Base-by-base conservation (phyloP, 1,140 invertebrate genomes). In the Bilobella aurantiaca region DNA sequence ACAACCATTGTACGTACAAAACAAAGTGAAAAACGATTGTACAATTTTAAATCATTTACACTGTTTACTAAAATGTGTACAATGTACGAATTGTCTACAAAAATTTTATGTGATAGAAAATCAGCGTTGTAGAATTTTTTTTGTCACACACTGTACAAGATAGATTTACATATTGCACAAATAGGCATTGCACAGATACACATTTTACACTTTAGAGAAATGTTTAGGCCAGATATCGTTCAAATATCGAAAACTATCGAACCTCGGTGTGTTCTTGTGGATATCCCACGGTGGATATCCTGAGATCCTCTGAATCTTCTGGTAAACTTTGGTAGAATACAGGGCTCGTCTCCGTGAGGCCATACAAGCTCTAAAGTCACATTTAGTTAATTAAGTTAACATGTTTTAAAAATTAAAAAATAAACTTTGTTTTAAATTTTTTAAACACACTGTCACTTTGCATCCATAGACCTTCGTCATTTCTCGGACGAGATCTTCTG, bases 211-310 rank as follows among this genome's bases (percentile, higher is more conserved):
- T 56, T 56, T 16, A 23, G 49, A 12, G 8, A 27, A 12, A 56
- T 12, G 12, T 56, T 56, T 16, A 56, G 23, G 5, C 49, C 12
- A 16, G 49, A 8, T 42, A 12, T 42, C 37, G 37, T n/a, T n/a
- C n/a, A n/a, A n/a, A 42, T 42, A 42, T 42, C 8, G n/a, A 42
- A 21, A 23, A 12, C 21, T 57, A 59, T 59, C 27, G 32, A 37
- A 64, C 49, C 34, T 64, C 63, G 1, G 30, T 49, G 28, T 68
- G 62, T 23, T 64, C 62, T 3, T 3, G 1, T 14, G 62, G 53
- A 56, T 66, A 66, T 3, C 68, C 66, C 29, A 68, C 66, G 2
- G 66, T 64, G 25, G 57, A 21, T 1, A 27, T 5, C 2, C 57
- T 32, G 23, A 42, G 37, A 56, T 60, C 23, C 18, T 68, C 58